Evolutionary conservation across 1,140 invertebrate species (phyloP), one percentile per base, ranked within the genome.

Genomic region (Antheraea mylitta): DNA sequence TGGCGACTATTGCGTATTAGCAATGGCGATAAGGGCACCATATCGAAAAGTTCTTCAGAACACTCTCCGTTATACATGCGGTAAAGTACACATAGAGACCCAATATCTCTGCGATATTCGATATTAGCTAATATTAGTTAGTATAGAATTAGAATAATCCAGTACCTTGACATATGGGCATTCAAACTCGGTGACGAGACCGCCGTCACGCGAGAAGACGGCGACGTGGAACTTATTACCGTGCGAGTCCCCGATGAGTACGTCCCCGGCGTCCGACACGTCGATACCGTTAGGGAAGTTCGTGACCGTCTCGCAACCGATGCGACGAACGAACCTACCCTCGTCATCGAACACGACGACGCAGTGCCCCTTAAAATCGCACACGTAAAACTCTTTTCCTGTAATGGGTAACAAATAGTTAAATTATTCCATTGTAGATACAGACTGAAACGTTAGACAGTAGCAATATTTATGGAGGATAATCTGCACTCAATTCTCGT

Each of bases 221-320:
- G 98, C 98, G 61, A 99, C 97, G 88, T 99, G 98, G 87, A 99
- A 99, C 78, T 98, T 95, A 93, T 99, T 99, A 16, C 98, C 98
- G 93, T 99, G 98, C 11, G 98, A 99, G 92, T 99, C 98, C 18
- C 98, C 98, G 81, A 99, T 98, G 65, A 99, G 94, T 68, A 99
- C 96, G 92, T 99, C 98, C 58, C 98, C 98, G 71, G 97, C 97
- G 92, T 98, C 98, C 61, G 97, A 98, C 82, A 99, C 98, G 91
- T 99, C 98, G 80, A 99, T 99, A 69, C 98, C 98, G 91, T 99
- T 99, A 10, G 98, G 98, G 91, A 98, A 99, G 90, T 98, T 99
- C 75, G 98, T 99, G 75, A 99, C 95, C 86, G 96, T 98, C 91
- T 99, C 98, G 92, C 96, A 97, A 66, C 98, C 98, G 92, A 99